Conservation (phyloP, 2,113 vertebrate genomes). For the Aegypius monachus region DNA sequence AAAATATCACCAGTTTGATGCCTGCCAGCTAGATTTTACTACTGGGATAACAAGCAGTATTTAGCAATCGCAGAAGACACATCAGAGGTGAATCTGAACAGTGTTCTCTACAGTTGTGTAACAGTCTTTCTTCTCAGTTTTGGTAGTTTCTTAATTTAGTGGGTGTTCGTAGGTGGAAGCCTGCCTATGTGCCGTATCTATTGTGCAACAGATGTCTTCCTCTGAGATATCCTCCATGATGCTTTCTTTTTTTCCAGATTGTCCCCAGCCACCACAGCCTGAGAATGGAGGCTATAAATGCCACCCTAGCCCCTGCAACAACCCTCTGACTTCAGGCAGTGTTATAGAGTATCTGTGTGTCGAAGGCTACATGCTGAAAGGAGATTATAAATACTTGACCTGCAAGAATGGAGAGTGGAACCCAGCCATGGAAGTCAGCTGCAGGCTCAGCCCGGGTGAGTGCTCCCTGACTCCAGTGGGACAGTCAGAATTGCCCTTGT, state of each 20-base stretch:
- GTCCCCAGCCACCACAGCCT: slow-evolving; percentile 88
- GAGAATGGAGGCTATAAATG: slow-evolving; percentile 96
- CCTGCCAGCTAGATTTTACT: not conserved
- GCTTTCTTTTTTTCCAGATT: slow-evolving; percentile 74
- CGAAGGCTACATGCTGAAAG: slow-evolving; percentile 93
- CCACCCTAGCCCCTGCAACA: slow-evolving; percentile 89
- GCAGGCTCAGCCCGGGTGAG: slow-evolving; percentile 88
- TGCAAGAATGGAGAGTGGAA: slow-evolving; percentile 96
- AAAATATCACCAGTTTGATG: not conserved
- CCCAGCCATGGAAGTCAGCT: slow-evolving; percentile 93
- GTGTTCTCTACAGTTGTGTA: not conserved
- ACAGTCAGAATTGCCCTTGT: not conserved
- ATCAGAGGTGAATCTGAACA: not conserved
- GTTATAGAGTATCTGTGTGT: slow-evolving; percentile 97
- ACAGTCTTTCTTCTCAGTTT: not conserved
- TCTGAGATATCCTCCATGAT: not conserved
- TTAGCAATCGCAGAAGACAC: not conserved
- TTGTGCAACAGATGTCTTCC: not conserved
- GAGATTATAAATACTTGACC: slow-evolving; percentile 95
- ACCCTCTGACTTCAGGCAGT: slow-evolving; percentile 83
- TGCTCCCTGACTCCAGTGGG: not conserved
- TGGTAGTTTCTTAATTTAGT: not conserved
- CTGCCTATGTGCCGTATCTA: not conserved
- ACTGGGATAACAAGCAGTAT: not conserved
- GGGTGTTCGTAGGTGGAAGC: not conserved